Base-by-base conservation (phyloP, 2,888 invertebrate genomes). In the Lacanobia wlatinum region DNA sequence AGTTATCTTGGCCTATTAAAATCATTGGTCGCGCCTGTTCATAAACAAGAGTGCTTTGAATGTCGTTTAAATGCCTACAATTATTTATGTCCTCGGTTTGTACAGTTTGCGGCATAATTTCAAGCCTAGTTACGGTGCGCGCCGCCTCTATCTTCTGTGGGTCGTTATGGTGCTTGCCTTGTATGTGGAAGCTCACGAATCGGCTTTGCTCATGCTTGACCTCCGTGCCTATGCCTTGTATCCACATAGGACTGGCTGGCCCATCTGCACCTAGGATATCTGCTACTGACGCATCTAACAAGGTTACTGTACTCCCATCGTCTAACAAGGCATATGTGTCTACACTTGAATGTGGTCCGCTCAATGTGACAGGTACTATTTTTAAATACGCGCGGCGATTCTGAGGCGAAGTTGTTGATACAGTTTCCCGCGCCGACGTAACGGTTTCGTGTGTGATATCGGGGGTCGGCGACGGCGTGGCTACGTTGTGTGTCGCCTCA, bases 1-100 rank as follows among this genome's bases (percentile, higher is more conserved):
- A 58, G 58, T 38, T 58, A 58, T 58, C 58, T n/a, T 58, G 38
- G n/a, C 58, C 58, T 38, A 38, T 58, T 14, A 38, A 38, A n/a
- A 58, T 38, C 34, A 58, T 58, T 12, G 38, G 58, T 6, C 58
- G 38, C 38, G 58, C 58, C 6, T 58, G 34, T 58, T 58, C 58
- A 12, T 59, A 59, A 16, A 21, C 21, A 21, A 59, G 21, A 14
- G 21, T 40, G 59, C 16, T 21, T 14, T 40, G 21, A 21, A 59
- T 59, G n/a, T 40, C 40, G 21, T 40, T 16, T 14, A 60, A 46
- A 60, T 60, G 60, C 23, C 2, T 23, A 46, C 60, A 60, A 18
- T 18, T 23, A 10, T 46, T 46, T 43, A 60, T 60, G 43, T 60
- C 60, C 23, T 46, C 16, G 16, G 46, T 46, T 46, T 46, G 46